Conservation (phyloP, 2,113 vertebrate genomes). For the Rhea pennata region DNA sequence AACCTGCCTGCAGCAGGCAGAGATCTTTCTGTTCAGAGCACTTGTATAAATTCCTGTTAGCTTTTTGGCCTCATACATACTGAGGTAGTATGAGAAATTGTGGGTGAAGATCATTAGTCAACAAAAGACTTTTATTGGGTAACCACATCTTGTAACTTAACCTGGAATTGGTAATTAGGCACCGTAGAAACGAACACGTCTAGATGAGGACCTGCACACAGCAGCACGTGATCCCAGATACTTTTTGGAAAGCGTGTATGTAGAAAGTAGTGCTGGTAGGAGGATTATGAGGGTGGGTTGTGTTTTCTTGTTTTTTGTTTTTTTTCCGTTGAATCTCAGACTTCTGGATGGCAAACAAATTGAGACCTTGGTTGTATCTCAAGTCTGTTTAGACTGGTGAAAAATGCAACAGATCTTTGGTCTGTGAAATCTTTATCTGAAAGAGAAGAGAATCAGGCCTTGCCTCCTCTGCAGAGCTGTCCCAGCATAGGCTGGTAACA, state of each 20-base stretch:
- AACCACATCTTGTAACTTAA: no score
- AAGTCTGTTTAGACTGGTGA: not conserved
- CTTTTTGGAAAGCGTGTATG: not conserved
- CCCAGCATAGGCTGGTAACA: not conserved
- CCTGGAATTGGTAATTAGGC: no score
- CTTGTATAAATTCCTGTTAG: not conserved
- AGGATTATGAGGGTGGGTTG: not conserved
- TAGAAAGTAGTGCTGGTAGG: not conserved
- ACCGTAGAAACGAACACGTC: no score
- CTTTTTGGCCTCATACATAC: rapidly evolving
- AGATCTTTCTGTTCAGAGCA: not conserved
- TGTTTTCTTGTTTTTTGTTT: no score
- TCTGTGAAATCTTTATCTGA: no score
- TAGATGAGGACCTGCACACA: not conserved
- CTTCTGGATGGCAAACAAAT: not conserved
- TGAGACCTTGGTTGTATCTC: not conserved
- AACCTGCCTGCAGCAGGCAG: not conserved
- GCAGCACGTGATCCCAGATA: not conserved
- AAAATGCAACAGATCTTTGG: not conserved
- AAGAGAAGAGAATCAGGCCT: not conserved
- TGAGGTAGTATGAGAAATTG: not conserved
- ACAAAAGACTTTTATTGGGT: not conserved
- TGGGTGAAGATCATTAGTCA: not conserved
- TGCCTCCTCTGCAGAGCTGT: not conserved
- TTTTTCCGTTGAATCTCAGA: not conserved